phyloP scores from a whole-genome alignment of 2,888 invertebrate genomes.

The Tinea semifulvella region DNA sequence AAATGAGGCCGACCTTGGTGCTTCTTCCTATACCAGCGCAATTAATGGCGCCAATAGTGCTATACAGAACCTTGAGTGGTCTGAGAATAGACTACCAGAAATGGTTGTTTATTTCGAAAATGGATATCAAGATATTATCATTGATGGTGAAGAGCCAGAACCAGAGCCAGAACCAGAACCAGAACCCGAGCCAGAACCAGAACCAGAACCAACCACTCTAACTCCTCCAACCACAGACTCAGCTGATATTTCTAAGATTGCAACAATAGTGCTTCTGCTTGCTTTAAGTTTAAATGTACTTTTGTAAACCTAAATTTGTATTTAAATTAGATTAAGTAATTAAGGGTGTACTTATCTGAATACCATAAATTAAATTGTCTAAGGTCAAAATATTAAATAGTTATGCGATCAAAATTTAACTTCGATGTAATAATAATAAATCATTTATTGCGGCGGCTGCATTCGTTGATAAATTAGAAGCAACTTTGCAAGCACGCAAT shows the following conservation, averaged over 20 bases:
- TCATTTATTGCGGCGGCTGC: no score
- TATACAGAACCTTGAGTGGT: slow-evolving; percentile 37
- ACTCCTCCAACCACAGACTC: slow-evolving; percentile 4
- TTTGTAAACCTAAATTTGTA: not conserved
- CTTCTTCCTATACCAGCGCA: slow-evolving; percentile 28
- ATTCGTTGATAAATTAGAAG: no score
- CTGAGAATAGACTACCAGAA: slow-evolving; percentile 30
- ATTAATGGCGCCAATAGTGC: slow-evolving; percentile 29
- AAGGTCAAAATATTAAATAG: no score
- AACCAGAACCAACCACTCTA: not conserved
- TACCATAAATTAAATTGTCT: no score
- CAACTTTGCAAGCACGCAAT: no score
- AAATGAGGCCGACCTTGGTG: not conserved
- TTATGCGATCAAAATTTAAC: no score
- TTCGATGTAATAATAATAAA: no score
- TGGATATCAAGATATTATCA: slow-evolving; percentile 36
- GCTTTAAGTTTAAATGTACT: slow-evolving; percentile 6
- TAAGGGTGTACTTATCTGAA: no score
- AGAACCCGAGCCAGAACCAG: slow-evolving; percentile 3
- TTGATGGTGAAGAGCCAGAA: slow-evolving; percentile 19
- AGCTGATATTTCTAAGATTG: slow-evolving; percentile 2
- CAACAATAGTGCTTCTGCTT: not conserved
- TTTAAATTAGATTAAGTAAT: not conserved
- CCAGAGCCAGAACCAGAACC: slow-evolving; percentile 1
- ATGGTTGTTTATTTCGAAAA: slow-evolving; percentile 36